Conservation (phyloP, 2,888 invertebrate genomes). For the Choristoneura rosaceana region DNA sequence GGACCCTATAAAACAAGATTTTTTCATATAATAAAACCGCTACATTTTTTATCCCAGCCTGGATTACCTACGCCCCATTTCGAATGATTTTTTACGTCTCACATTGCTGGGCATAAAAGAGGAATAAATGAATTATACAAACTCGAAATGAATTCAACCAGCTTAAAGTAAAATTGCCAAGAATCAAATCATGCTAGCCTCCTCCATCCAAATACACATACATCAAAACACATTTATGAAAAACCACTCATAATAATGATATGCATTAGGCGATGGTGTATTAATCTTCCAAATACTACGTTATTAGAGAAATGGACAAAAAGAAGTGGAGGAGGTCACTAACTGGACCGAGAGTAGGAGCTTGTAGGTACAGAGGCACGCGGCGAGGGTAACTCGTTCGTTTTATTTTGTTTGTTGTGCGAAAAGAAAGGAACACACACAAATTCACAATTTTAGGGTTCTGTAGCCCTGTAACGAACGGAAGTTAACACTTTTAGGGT, state of each 20-base stretch:
- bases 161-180: neutral
- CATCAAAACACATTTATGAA: conserved; percentile 52
- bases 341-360: conserved; percentile 76
- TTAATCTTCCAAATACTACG: conserved; percentile 76
- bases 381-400: neutral
- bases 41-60: no score
- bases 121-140: no score
- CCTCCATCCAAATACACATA: conserved; percentile 31
- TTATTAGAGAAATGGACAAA: conserved; percentile 69
- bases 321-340: conserved; percentile 72
- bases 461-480: no score
- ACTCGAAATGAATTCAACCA: no score
- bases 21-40: no score
- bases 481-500: no score
- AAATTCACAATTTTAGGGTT: no score
- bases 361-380: conserved; percentile 47
- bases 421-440: no score
- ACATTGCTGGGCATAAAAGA: no score
- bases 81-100: no score
- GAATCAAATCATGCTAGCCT: conserved; percentile 20
- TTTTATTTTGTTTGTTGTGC: neutral
- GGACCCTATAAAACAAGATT: no score
- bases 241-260: conserved; percentile 79
- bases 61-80: no score
- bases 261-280: conserved; percentile 75